These are phyloP conservation scores for Celastrina argiolus DNA, from an alignment of 2,888 invertebrate species.

Conservation along the genomic window DNA sequence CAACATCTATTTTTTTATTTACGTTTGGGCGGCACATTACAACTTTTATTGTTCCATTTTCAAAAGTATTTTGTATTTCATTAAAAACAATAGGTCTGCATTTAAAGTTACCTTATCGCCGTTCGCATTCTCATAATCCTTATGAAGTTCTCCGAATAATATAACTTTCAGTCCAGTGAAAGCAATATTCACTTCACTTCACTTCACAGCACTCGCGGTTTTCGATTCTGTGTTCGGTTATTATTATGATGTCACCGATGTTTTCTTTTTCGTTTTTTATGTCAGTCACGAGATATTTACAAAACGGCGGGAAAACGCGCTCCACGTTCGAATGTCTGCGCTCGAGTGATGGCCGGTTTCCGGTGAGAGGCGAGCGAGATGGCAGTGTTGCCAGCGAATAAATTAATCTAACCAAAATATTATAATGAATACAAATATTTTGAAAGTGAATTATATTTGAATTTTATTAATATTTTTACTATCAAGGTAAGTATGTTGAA, in stretches of 20 bases:
- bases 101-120: constrained; percentile 52
- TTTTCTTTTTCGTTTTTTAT: constrained; percentile 33
- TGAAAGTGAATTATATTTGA: background rate
- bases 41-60: background rate
- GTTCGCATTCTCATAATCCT: constrained; percentile 47
- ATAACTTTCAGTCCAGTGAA: constrained; percentile 77
- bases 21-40: too few relatives aligned
- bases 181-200: constrained; percentile 56
- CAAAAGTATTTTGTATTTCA: background rate
- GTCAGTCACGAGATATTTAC: constrained; percentile 41
- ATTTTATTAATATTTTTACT: background rate
- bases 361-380: constrained; percentile 17
- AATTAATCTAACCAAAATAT: background rate
- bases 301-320: constrained; percentile 10
- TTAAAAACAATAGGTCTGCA: background rate
- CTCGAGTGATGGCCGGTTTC: constrained; percentile 6
- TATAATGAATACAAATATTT: background rate
- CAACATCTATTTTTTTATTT: too few relatives aligned
- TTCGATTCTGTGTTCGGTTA: constrained; percentile 32
- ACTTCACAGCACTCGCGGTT: constrained; percentile 44
- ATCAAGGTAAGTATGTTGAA: background rate
- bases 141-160: constrained; percentile 68
- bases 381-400: background rate
- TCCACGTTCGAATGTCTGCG: background rate
- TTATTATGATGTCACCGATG: constrained; percentile 48